Base-by-base conservation (phyloP, 2,113 vertebrate species). In the Cryptoleucopteryx plumbea region DNA sequence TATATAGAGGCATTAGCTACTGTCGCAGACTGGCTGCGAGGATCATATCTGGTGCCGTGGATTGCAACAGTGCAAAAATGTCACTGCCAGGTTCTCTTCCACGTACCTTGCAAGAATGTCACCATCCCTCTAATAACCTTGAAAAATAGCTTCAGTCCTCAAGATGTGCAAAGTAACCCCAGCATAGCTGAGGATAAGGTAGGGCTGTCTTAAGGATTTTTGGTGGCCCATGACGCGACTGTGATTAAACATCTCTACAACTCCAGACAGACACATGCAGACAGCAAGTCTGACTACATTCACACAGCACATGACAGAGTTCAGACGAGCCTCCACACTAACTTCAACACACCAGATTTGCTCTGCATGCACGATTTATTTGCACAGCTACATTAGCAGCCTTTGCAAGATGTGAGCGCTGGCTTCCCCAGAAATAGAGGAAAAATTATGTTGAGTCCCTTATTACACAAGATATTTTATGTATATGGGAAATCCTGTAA, bases 31-130 rank as follows among this genome's bases (percentile, higher is more conserved):
- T 11, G 56, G 13, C 23, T 34, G 21, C 0, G 1, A 82, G 43
- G 48, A 43, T 50, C 1, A 0, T 4, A 32, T 11, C 38, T 75
- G 50, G 13, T 40, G 34, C 58, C 0, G 0, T 6, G 66, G 52
- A 38, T 3, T 80, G 32, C 31, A 72, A 31, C 32, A 26, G 38
- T 7, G 21, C 34, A 42, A 43, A 86, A 67, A 18, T 4, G 4
- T 59, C 38, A 25, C 32, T 83, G 63, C 26, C 45, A 32, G n/a
- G 58, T 59, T 59, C 8, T 63, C 16, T 63, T 65, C 48, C 21
- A 32, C 40, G 26, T 22, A 62, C 52, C 21, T 52, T 58, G 18
- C 31, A 55, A 45, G 38, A 72, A 58, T 20, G 17, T 25, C 38
- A 53, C 32, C 11, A 5, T 36, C 48, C 78, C 63, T 73, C 50